Evolutionary conservation across 1,140 invertebrate species (phyloP), one percentile per base, ranked within the genome.

Genomic region (Cydia pomonella): DNA sequence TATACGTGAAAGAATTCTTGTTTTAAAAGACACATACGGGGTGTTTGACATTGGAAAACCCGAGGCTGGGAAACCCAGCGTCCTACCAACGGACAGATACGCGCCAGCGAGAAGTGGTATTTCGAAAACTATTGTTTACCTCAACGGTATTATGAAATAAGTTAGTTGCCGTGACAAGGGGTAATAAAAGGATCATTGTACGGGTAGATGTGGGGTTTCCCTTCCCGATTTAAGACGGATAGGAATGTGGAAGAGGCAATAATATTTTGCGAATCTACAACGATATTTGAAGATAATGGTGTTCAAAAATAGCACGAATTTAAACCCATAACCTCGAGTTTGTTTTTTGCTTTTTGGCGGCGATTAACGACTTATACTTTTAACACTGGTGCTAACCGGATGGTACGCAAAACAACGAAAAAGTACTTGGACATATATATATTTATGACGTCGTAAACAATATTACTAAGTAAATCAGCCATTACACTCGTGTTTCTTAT

Each of bases 61-160:
- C 78, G 80, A 76, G 78, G 77, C 63, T 72, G 87, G 83, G 82
- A 87, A 88, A 86, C 76, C 85, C 85, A 79, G 74, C 47, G 44
- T 73, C 59, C 44, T 62, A 73, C 72, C 76, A 73, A 76, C 73
- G 47, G 63, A 69, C 27, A 50, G 53, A 59, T 59, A 59, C 53
- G 53, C 53, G 53, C 18, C 53, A 23, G n/a, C 69, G 76, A 76
- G 69, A 79, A 62, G 75, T 38, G 77, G 74, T 44, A 75, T 75
- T 71, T 80, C 80, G 82, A 83, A 80, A 86, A 69, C 27, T 33
- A 18, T 69, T 69, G 64, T 69, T 69, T 69, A 38, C 64, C n/a
- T 69, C 29, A 33, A 69, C 4, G 16, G 29, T 69, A 41, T 18
- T 69, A 69, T 33, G 27, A 33, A 69, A 38, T 33, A 33, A 33